phyloP scores from a whole-genome alignment of 2,797 vertebrate genomes.

The Siniperca obscura region DNA sequence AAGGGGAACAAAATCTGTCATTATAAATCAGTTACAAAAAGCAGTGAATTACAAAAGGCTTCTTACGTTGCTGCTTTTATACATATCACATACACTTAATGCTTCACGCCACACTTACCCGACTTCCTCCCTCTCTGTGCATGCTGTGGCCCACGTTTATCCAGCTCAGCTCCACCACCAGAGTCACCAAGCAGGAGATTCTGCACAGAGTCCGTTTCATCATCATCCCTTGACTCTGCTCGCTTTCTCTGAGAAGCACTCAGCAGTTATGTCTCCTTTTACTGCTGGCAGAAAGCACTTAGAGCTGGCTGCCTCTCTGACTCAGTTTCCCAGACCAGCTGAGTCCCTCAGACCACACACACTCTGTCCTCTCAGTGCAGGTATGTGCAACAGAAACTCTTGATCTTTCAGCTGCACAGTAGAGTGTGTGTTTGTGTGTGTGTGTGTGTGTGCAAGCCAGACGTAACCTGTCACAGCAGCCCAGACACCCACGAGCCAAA shows the following conservation, averaged over 20 bases:
- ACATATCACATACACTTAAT: slow-evolving; percentile 1
- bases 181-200: slow-evolving; percentile 70
- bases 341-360: slow-evolving; percentile 70
- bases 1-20: neutral
- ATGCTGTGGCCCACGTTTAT: slow-evolving; percentile 63
- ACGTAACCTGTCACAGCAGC: slow-evolving; percentile 60
- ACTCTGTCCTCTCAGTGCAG: slow-evolving; percentile 48
- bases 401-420: slow-evolving; percentile 60
- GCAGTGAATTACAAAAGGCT: neutral
- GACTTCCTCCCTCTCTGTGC: slow-evolving; percentile 60
- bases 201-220: slow-evolving; percentile 62
- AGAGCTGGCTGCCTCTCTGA: slow-evolving; percentile 53
- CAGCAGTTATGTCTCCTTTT: slow-evolving; percentile 19
- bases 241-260: slow-evolving; percentile 33
- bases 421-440: slow-evolving; percentile 18
- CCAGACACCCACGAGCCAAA: slow-evolving; percentile 65
- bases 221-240: slow-evolving; percentile 36
- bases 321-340: slow-evolving; percentile 63
- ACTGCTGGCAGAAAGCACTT: slow-evolving; percentile 45
- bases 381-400: slow-evolving; percentile 68
- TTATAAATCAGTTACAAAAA: neutral
- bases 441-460: slow-evolving; percentile 42
- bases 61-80: neutral
- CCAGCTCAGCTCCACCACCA: slow-evolving; percentile 78
- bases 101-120: slow-evolving; percentile 61